A percentile compares a stretch with the other conserved stretches of the same genome.
Conservation (phyloP, 2,888 invertebrate species). For the Clistopyga incitator region DNA sequence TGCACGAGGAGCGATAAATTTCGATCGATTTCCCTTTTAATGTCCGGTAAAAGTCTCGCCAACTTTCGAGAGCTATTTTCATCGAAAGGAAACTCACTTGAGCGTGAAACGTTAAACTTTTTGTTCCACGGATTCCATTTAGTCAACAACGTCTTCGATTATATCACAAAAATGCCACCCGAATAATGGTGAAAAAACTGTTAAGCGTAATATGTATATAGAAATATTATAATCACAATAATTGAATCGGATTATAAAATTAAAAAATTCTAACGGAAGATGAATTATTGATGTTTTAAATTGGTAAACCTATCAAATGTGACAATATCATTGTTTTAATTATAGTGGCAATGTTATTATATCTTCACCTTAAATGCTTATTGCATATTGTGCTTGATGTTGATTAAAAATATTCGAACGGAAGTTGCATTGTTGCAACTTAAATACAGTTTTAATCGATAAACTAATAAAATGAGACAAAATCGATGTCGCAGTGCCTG, state of each 20-base stretch:
- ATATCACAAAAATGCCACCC: background rate
- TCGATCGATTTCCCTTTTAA: background rate
- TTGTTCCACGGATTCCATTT: background rate
- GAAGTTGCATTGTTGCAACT: too few relatives aligned
- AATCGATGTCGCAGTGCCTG: too few relatives aligned
- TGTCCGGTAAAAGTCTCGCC: background rate
- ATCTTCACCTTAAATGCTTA: too few relatives aligned
- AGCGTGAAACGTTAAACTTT: background rate
- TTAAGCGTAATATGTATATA: background rate
- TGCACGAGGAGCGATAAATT: background rate
- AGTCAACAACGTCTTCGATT: background rate
- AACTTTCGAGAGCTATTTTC: constrained; percentile 12
- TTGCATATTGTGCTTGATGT: too few relatives aligned
- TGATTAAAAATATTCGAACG: too few relatives aligned
- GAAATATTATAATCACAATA: background rate
- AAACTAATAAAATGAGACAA: too few relatives aligned
- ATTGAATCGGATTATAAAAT: background rate
- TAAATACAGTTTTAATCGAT: too few relatives aligned
- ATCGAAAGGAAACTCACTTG: background rate
- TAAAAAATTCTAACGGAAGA: too few relatives aligned
- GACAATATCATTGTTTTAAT: too few relatives aligned
- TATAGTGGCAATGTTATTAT: too few relatives aligned
- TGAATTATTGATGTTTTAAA: too few relatives aligned
- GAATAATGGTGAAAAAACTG: background rate
- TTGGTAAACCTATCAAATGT: too few relatives aligned